phyloP scores from a whole-genome alignment of 2,113 vertebrate species.

The Oophaga pumilio region DNA sequence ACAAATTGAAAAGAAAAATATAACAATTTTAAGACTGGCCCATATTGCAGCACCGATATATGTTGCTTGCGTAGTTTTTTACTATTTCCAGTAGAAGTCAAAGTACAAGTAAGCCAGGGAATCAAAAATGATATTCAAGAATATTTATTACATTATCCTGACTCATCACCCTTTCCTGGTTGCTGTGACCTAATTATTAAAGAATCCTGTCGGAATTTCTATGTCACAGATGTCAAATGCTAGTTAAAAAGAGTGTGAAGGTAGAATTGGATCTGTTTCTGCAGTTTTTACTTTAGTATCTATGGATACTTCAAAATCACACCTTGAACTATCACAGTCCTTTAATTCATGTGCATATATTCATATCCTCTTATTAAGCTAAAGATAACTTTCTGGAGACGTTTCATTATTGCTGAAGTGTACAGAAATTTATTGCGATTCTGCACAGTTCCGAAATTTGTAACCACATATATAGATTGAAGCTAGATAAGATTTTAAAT shows the following conservation, averaged over 20 bases:
- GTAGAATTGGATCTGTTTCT: slow-evolving; percentile 38
- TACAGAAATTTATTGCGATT: slow-evolving; percentile 43
- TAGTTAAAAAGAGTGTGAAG: slow-evolving; percentile 25
- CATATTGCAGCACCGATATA: not conserved
- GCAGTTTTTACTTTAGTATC: slow-evolving; percentile 27
- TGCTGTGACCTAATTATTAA: slow-evolving; percentile 39
- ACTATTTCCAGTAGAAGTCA: not conserved
- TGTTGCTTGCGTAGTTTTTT: not conserved
- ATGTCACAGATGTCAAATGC: slow-evolving; percentile 40
- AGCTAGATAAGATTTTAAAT: slow-evolving; percentile 32
- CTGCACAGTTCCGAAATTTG: slow-evolving; percentile 42
- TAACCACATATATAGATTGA: slow-evolving; percentile 38
- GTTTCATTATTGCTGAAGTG: slow-evolving; percentile 41
- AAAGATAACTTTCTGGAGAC: slow-evolving; percentile 19
- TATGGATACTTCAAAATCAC: slow-evolving; percentile 41
- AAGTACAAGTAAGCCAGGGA: not conserved
- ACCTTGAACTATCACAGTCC: slow-evolving; percentile 41
- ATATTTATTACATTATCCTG: slow-evolving; percentile 17
- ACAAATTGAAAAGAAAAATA: not conserved
- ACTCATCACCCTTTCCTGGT: slow-evolving; percentile 11
- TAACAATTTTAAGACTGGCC: not conserved
- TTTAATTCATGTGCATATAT: slow-evolving; percentile 51
- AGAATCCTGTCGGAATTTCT: slow-evolving; percentile 19
- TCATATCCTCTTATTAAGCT: slow-evolving; percentile 22
- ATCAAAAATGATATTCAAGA: slow-evolving; percentile 24